A percentile compares a stretch with the other conserved stretches of the same genome.
These are phyloP conservation scores for Panthera leo DNA, from an alignment of 2,113 vertebrate species.

Conservation along the genomic window DNA sequence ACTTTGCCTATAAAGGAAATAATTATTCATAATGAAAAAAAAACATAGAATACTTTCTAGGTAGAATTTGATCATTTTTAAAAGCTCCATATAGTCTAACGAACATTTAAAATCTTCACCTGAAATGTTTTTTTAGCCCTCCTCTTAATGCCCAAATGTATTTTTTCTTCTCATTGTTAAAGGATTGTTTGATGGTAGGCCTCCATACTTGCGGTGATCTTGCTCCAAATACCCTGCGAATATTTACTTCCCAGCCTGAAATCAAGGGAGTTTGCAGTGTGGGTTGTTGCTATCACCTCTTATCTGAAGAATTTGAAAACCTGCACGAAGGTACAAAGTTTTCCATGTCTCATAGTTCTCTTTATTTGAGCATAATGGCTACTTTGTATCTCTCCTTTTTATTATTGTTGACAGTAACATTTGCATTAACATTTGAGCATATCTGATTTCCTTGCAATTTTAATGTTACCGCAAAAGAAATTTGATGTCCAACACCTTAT, in stretches of 20 bases:
- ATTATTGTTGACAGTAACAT: not conserved
- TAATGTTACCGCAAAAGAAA: not conserved
- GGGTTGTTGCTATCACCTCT: conserved; percentile 96
- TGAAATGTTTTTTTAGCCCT: not conserved
- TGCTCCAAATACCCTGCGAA: conserved; percentile 89
- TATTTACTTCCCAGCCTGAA: conserved; percentile 93
- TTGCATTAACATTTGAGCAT: conserved; percentile 14
- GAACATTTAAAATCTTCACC: conserved; percentile 3
- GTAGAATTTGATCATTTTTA: not conserved
- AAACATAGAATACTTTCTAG: not conserved
- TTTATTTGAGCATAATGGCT: conserved; percentile 53
- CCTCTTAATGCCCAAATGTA: conserved; percentile 26
- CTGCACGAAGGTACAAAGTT: conserved; percentile 82
- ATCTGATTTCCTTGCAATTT: not conserved
- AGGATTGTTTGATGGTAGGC: conserved; percentile 95
- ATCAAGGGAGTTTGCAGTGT: conserved; percentile 95
- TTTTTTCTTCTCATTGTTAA: conserved; percentile 36
- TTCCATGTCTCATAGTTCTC: conserved; percentile 29
- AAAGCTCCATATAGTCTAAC: not conserved
- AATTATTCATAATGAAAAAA: conserved; percentile 20
- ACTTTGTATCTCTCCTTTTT: conserved; percentile 33
- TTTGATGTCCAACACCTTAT: not conserved
- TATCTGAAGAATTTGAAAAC: conserved; percentile 94
- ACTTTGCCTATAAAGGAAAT: conserved; percentile 40
- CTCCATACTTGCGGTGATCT: conserved; percentile 98